Evolutionary conservation across 2,797 vertebrate species (phyloP).

Genomic region (Staurois parvus): DNA sequence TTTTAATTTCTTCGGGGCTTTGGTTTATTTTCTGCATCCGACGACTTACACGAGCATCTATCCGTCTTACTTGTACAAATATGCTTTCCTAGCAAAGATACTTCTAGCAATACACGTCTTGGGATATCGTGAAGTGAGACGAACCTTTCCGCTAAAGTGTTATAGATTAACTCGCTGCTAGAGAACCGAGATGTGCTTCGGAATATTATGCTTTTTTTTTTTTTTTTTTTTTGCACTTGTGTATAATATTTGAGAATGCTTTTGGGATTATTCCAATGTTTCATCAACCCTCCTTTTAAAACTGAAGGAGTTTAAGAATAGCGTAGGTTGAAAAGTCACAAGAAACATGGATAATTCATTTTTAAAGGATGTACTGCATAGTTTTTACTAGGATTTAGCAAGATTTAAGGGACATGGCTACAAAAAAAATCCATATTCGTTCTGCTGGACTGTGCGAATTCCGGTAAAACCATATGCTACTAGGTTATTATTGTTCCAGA

Average conservation of each 20-base stretch:
- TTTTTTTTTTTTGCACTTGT: neutral
- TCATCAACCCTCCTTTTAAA: neutral
- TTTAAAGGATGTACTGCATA: no score
- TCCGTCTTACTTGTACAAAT: slow-evolving; percentile 33
- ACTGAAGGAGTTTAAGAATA: neutral
- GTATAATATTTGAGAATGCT: slow-evolving; percentile 5
- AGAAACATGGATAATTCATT: no score
- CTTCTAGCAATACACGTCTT: slow-evolving; percentile 35
- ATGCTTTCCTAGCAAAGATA: slow-evolving; percentile 26
- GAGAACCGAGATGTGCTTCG: neutral
- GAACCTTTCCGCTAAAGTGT: slow-evolving; percentile 18
- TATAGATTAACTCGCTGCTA: slow-evolving; percentile 1
- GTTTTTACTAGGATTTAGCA: no score
- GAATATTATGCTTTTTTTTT: neutral
- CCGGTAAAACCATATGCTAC: no score
- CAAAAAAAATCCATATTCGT: no score
- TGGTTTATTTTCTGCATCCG: neutral
- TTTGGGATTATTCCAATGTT: neutral
- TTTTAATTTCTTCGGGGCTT: slow-evolving; percentile 1
- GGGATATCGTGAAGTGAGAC: slow-evolving; percentile 27
- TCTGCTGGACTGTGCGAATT: no score
- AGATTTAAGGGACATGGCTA: no score
- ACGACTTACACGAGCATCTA: neutral
- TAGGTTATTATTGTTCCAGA: no score
- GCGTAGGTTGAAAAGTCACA: neutral